Percentiles rank a stretch among this genome's conserved stretches.
phyloP scores from a whole-genome alignment of 2,888 invertebrate species.

The Emmelina monodactyla region DNA sequence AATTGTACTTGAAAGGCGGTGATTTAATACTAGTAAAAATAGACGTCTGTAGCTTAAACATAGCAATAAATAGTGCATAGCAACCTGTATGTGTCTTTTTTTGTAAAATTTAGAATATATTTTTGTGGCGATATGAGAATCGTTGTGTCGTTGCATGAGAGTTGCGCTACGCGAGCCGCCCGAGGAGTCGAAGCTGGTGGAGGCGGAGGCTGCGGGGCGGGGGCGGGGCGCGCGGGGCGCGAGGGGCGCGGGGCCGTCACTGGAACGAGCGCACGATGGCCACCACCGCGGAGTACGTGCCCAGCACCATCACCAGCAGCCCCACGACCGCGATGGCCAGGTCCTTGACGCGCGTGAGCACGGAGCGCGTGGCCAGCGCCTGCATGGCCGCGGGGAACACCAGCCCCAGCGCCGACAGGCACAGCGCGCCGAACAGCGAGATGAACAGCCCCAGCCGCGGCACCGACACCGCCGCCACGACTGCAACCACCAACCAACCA shows the following conservation, averaged over 20 bases:
- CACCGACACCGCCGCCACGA: slow-evolving; percentile 76
- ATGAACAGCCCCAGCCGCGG: slow-evolving; percentile 84
- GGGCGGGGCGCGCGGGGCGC: slow-evolving; percentile 10
- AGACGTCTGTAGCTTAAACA: no score
- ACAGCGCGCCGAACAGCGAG: slow-evolving; percentile 85
- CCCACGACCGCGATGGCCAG: slow-evolving; percentile 66
- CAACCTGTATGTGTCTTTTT: no score
- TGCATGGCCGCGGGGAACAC: slow-evolving; percentile 78
- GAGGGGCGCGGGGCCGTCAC: slow-evolving; percentile 12
- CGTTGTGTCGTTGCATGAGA: no score
- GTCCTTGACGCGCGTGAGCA: slow-evolving; percentile 47
- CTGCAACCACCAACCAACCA: no score
- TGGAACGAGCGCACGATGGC: slow-evolving; percentile 49
- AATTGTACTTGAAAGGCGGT: no score
- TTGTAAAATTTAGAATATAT: no score
- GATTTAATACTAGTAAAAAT: no score
- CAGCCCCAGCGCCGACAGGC: slow-evolving; percentile 85
- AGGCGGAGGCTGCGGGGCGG: no score
- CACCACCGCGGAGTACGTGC: slow-evolving; percentile 70
- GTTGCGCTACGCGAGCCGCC: no score
- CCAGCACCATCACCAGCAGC: slow-evolving; percentile 69
- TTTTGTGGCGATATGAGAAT: no score
- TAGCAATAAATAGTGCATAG: no score
- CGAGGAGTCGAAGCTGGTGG: no score
- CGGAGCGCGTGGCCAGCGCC: slow-evolving; percentile 3